Base-by-base conservation (phyloP, 35 echinoderm and acorn worm genomes). In the Acanthaster planci region DNA sequence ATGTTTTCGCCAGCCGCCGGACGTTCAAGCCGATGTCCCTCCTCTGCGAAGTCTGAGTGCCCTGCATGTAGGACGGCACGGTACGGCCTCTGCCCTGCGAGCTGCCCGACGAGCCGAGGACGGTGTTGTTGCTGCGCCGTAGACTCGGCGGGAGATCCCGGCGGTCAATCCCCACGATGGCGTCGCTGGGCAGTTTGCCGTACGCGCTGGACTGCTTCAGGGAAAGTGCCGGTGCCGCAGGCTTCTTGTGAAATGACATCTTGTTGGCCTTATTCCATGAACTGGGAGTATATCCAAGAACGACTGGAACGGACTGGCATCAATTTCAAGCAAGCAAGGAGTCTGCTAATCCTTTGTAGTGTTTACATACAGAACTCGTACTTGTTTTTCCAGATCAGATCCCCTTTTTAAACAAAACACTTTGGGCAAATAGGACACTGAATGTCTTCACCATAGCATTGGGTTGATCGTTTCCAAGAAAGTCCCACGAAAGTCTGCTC, bases 11-110 rank as follows among this genome's bases (percentile, higher is more conserved):
- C 31, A 83, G 1, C 7, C 35, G 38, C 19, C 34, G 23, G 26
- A 35, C 64, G 5, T 53, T 57, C 54, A 83, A 37, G 2, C 81
- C 81, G 37, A 83, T 37, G 38, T 83, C 81, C 38, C 56, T 83
- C 38, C 81, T 54, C 56, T 57, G 53, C 1, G 81, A 83, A 18
- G 81, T 83, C 38, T 83, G 51, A 35, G 81, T 83, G 27, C 51
- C 51, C 37, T 83, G 81, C 81, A 83, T 83, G 44, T 83, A 83
- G 34, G 81, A 83, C 56, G 81, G 81, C 26, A 72, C 64, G 21
- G 23, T 14, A 0, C 64, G 64, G 29, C 23, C 64, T n/a, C 19
- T 18, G 34, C 64, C 34, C 7, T 26, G 23, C 21, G 23, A 31
- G 26, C 26, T 1, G 23, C 56, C 56, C n/a, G 42, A 47, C 42